Evolutionary conservation across 2,888 invertebrate genomes (phyloP).

Genomic region (Pocota personata): DNA sequence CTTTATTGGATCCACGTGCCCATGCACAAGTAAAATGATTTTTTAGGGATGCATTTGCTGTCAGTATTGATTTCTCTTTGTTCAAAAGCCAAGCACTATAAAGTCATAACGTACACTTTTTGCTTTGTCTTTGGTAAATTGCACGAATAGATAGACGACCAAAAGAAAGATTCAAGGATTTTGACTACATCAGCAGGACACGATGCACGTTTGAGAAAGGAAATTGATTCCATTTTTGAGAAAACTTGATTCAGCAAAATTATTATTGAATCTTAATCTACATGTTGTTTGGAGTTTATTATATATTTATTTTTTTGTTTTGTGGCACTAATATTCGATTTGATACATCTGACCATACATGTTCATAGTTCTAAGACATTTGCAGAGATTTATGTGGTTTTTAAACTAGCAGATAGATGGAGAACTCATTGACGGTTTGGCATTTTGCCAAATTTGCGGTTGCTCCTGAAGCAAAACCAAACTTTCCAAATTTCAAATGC

Average conservation of each 20-base stretch:
- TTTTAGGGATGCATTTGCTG: background rate
- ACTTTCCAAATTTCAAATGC: too few species aligned
- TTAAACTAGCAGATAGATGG: too few species aligned
- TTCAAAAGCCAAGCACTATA: background rate
- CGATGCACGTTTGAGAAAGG: background rate
- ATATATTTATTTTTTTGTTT: too few species aligned
- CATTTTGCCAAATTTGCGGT: too few species aligned
- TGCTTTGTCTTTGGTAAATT: background rate
- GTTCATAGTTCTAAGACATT: too few species aligned
- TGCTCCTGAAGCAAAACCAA: too few species aligned
- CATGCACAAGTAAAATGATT: background rate
- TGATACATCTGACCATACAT: too few species aligned
- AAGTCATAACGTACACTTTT: background rate
- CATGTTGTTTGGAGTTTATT: too few species aligned
- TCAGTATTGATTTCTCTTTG: background rate
- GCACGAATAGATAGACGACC: background rate
- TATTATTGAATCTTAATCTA: too few species aligned
- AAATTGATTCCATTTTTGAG: background rate
- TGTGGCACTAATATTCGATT: too few species aligned
- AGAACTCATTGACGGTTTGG: too few species aligned
- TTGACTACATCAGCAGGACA: background rate
- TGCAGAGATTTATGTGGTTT: too few species aligned
- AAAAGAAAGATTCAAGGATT: background rate
- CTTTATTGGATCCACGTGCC: background rate
- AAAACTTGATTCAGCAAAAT: background rate